Conservation (phyloP, 2,888 invertebrate genomes). For the Caenorhabditis japonica region DNA sequence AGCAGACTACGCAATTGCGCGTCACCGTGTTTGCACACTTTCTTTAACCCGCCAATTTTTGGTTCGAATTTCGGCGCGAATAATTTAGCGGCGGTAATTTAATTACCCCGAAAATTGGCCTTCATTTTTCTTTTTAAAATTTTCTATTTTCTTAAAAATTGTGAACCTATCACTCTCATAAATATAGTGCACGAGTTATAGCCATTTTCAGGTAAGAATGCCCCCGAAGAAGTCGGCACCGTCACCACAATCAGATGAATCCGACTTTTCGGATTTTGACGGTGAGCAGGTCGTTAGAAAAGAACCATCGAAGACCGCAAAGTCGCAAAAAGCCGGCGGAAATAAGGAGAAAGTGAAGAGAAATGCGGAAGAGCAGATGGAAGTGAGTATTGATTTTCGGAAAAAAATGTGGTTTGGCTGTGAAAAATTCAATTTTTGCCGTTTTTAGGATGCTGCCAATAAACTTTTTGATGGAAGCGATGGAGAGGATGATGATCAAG, state of each 20-base stretch:
- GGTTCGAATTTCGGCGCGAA: conserved; percentile 31
- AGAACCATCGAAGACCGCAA: not conserved
- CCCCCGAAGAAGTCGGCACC: conserved; percentile 26
- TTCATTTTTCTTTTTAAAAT: conserved; percentile 1
- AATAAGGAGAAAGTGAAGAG: not conserved
- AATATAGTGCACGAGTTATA: not conserved
- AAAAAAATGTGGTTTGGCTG: not conserved
- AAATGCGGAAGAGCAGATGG: conserved; percentile 8
- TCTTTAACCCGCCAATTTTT: conserved; percentile 23
- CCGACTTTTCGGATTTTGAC: conserved; percentile 11
- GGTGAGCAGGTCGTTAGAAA: conserved; percentile 2
- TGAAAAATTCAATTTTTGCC: conserved; percentile 2
- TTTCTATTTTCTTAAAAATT: not conserved
- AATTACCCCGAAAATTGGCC: not conserved
- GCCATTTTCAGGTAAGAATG: conserved; percentile 13
- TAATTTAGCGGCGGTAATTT: too few species aligned
- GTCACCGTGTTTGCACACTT: conserved; percentile 22
- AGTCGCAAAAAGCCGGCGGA: conserved; percentile 4
- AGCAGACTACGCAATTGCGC: conserved; percentile 6
- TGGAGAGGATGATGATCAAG: conserved; percentile 12
- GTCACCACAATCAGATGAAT: conserved; percentile 36
- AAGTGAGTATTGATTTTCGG: conserved; percentile 2
- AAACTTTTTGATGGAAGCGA: conserved; percentile 2
- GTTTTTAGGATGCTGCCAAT: not conserved
- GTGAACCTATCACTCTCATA: not conserved